Evolutionary conservation across 2,113 vertebrate genomes (phyloP).

Genomic region (Corvus moneduloides): DNA sequence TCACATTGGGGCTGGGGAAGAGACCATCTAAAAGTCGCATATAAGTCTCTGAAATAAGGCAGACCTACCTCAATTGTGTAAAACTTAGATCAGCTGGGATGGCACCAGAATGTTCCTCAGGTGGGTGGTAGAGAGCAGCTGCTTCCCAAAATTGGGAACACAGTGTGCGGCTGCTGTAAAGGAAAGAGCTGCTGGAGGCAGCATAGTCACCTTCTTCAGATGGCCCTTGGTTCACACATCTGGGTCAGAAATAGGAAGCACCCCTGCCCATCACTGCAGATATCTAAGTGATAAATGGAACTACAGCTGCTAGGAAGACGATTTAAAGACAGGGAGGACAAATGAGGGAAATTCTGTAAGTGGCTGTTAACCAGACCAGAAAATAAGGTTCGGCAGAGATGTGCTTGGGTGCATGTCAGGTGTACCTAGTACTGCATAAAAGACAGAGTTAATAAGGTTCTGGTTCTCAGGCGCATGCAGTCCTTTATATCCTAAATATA

Average conservation of each 20-base stretch:
- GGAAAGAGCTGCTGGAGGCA: background rate
- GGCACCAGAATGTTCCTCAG: background rate
- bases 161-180: background rate
- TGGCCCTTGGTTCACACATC: background rate
- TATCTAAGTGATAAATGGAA: background rate
- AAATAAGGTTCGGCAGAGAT: background rate
- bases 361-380: background rate
- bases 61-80: background rate
- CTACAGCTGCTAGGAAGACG: background rate
- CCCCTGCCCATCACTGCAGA: background rate
- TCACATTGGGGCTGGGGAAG: background rate
- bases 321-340: background rate
- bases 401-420: background rate
- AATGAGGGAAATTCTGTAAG: background rate
- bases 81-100: background rate
- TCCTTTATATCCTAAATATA: background rate
- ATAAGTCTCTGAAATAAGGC: background rate
- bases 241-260: background rate
- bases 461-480: rapidly evolving
- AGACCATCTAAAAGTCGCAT: background rate
- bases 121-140: background rate
- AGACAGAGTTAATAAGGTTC: background rate
- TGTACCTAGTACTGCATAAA: background rate
- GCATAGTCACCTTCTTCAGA: background rate
- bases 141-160: background rate